phyloP scores from a whole-genome alignment of 2,888 invertebrate genomes.

The Acanthococcus lagerstroemiae region DNA sequence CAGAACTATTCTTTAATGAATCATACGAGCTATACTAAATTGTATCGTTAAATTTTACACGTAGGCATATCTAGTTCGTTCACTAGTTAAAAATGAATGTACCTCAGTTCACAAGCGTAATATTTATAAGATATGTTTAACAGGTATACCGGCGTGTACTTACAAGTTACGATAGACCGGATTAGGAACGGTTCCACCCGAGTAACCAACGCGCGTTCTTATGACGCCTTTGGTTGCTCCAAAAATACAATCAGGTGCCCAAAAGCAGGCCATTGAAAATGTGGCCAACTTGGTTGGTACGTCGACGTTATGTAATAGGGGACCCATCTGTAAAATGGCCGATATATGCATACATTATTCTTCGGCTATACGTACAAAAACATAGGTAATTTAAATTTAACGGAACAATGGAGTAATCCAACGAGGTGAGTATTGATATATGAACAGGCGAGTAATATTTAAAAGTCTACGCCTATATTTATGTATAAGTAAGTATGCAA shows the following conservation, averaged over 20 bases:
- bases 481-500: no score
- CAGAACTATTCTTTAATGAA: no score
- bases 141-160: conserved; percentile 42
- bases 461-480: no score
- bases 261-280: conserved; percentile 90
- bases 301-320: conserved; percentile 53
- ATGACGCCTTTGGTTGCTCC: conserved; percentile 66
- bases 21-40: no score
- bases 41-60: no score
- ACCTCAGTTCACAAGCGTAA: no score
- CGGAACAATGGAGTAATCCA: not conserved
- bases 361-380: not conserved
- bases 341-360: not conserved
- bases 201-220: conserved; percentile 86
- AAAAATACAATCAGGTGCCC: conserved; percentile 79
- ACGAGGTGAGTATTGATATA: no score
- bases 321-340: conserved; percentile 34
- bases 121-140: no score
- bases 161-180: conserved; percentile 81
- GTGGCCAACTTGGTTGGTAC: conserved; percentile 62
- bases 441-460: no score
- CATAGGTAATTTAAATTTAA: not conserved
- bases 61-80: no score
- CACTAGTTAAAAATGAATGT: no score
- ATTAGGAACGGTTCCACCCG: conserved; percentile 69